Evolutionary conservation across 2,113 vertebrate genomes (phyloP), one percentile per base, ranked within the genome.

Genomic region (Uria lomvia): DNA sequence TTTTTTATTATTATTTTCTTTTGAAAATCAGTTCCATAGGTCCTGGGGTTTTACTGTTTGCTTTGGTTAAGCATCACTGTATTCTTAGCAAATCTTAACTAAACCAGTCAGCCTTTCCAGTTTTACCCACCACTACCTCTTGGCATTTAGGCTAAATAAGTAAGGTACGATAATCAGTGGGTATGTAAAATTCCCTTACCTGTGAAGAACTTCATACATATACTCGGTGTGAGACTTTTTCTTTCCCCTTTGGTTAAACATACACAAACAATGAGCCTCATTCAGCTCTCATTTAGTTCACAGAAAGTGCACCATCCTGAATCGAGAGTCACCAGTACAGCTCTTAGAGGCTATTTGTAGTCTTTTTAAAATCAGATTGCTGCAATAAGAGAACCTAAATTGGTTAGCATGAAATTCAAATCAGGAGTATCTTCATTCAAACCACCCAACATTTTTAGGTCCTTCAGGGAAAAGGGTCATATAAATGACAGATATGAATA

Each of bases 251-350:
- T 91, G 55, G 77, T 94, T 93, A 96, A 96, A 75, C 27, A 72
- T 72, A 62, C 9, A 73, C 62, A 68, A 43, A 82, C 5, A 71
- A 34, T 59, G 43, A 74, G 4, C 27, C 26, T 68, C n/a, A 32
- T 92, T 94, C 79, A 56, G 56, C n/a, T 66, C 30, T 95, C 56
- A 78, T 81, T 95, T 87, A 88, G 7, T 45, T 72, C 53, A 49
- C 3, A 71, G 36, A 15, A 81, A 80, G 43, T 43, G 23, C 16
- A 43, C 0, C 1, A 52, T 88, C 20, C 17, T 0, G 0, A 38
- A 67, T 15, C 0, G 0, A 20, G 30, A 72, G 17, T 81, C 49
- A 70, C 6, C 29, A 38, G 22, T 0, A 82, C 27, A 71, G 38
- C 8, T 86, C 45, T 74, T 55, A 63, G 32, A 66, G 22, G 13